A percentile compares a stretch with the other conserved stretches of the same genome.
Conservation (phyloP, 2,113 vertebrate species). For the Catharus bicknelli region DNA sequence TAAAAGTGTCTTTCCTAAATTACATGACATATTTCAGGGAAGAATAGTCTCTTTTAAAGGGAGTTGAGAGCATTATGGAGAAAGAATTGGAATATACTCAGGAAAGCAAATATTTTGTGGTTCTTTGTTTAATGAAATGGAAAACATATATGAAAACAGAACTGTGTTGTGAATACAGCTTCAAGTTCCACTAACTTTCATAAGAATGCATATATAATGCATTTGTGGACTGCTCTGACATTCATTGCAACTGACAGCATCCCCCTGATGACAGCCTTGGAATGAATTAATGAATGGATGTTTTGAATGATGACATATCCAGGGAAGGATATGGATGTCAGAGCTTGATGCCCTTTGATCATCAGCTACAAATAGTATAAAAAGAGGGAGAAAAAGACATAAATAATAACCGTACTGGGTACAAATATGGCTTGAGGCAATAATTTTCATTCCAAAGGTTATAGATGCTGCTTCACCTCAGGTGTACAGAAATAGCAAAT, state of each 20-base stretch:
- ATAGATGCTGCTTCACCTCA: neutral
- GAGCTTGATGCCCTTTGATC: neutral
- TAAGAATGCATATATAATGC: neutral
- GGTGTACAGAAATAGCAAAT: neutral
- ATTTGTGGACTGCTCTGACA: neutral
- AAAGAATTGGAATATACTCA: neutral
- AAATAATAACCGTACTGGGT: neutral
- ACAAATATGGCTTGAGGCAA: neutral
- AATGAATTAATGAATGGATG: neutral
- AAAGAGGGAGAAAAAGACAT: neutral
- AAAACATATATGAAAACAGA: neutral
- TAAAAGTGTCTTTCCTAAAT: neutral
- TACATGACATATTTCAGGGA: neutral
- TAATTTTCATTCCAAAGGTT: neutral
- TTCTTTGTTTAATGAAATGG: neutral
- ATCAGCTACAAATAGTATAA: neutral
- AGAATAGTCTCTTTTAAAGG: neutral
- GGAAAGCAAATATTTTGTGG: neutral
- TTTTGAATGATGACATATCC: neutral
- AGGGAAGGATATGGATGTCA: neutral
- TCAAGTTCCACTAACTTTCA: neutral
- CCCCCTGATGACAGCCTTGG: neutral
- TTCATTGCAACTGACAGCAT: neutral
- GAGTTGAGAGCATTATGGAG: neutral
- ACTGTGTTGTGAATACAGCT: neutral